Base-by-base conservation (phyloP, 2,888 invertebrate genomes). In the Hypselothyrea guttata region DNA sequence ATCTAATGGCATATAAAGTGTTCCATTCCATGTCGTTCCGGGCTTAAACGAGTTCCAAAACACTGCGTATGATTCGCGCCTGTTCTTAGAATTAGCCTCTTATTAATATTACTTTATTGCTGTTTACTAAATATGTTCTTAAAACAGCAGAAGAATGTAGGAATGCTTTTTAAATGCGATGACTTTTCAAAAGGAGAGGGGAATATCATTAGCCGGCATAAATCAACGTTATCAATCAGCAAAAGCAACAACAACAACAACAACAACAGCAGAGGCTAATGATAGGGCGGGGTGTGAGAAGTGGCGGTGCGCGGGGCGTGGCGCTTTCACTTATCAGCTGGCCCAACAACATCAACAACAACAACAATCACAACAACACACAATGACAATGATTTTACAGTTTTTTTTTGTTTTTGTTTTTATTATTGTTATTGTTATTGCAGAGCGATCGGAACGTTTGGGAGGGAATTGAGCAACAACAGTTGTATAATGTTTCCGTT, bases 141-240 rank as follows among this genome's bases (percentile, higher is more conserved):
- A n/a, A n/a, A n/a, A n/a, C 5, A 0, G 8, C 2, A 35, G 33
- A 33, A 16, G 28, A 44, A 47, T 13, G 44, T 53, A 11, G 41
- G 35, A 62, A 44, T 51, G 15, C 31, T 22, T 70, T 63, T 34
- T 7, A 37, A 31, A 57, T 8, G 9, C 65, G 37, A 71, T 68
- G 66, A 65, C 66, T 58, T 38, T 55, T 45, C 22, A 40, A 45
- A 28, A 34, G 16, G 47, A 55, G 48, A 53, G 44, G 55, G 42
- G 48, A 52, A 72, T 54, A 62, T 71, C 67, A 71, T 61, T 28
- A 61, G 38, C 56, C 49, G 56, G 51, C 45, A 57, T 72, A 72
- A 72, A 67, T 72, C 54, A 70, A 38, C 30, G 27, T 31, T 49
- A 15, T 13, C 47, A 27, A 34, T 46, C 16, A 7, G 15, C 3